Evolutionary conservation across 2,888 invertebrate genomes (phyloP), one percentile per base, ranked within the genome.

Genomic region (Ochlodes sylvanus): DNA sequence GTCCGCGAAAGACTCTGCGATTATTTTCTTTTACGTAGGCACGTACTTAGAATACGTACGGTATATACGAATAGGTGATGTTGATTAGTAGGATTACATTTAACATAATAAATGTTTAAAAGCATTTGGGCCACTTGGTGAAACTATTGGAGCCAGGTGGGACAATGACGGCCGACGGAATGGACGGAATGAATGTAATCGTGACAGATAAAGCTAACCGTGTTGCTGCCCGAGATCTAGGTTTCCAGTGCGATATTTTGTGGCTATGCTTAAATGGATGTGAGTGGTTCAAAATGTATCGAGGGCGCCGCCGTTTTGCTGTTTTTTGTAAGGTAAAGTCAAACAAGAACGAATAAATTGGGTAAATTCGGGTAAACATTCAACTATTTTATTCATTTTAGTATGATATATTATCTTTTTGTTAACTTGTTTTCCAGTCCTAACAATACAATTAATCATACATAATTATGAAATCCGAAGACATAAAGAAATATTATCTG

Each of bases 191-290:
- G 65, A 69, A 62, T 67, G 65, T 68, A 74, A 72, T 72, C 68
- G 81, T 78, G 77, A 79, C 79, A 86, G 88, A 90, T 89, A 88
- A 85, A 83, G 80, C 77, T 83, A 89, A 89, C 88, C 85, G 87
- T 89, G 89, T 88, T 83, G 84, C 79, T 76, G 70, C 75, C 76
- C 81, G 81, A 80, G 86, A 90, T 89, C 86, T 90, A 86, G 91
- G 90, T 91, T 89, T 90, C 74, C 82, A 87, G 90, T 74, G 79
- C 90, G 78, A 85, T 81, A 83, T 83, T 85, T 83, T 80, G 84
- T 84, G 80, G 85, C 79, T 82, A 79, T 82, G 80, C 80, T 79
- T 80, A 79, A 81, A 82, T 83, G 80, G 80, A 81, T 79, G 79
- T 79, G 81, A 76, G 80, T 55, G 65, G 86, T 87, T 86, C 85